Conservation (phyloP, 2,888 invertebrate species). For the Idaea dimidiata region DNA sequence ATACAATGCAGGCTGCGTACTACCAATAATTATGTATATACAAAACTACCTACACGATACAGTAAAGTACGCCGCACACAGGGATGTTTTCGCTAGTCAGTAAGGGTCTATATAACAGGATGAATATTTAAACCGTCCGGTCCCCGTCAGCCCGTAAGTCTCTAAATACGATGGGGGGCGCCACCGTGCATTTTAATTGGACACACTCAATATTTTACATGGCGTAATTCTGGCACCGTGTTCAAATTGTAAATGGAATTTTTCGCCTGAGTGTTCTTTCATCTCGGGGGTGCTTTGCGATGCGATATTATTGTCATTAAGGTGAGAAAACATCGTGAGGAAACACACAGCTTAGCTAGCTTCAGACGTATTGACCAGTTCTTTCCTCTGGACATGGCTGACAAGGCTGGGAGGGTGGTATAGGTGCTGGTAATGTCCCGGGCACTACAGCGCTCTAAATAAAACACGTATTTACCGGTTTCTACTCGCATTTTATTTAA, state of each 20-base stretch:
- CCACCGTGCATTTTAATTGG: conserved; percentile 52
- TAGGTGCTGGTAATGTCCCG: no score
- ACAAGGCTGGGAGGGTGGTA: no score
- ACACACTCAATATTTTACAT: conserved; percentile 47
- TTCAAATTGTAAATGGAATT: conserved; percentile 3
- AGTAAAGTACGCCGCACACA: not conserved
- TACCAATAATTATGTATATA: no score
- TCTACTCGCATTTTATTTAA: no score
- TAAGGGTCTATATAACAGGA: conserved; percentile 39
- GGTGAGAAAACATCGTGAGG: conserved; percentile 16
- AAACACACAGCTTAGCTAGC: no score
- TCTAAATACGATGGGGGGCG: conserved; percentile 40
- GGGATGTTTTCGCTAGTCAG: conserved; percentile 12
- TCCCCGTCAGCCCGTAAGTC: conserved; percentile 32
- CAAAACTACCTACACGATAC: not conserved
- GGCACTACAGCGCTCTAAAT: no score
- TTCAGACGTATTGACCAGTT: no score
- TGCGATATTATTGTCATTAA: not conserved
- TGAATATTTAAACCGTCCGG: conserved; percentile 50
- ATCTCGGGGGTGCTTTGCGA: not conserved
- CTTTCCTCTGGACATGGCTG: no score
- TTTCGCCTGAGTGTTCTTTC: not conserved
- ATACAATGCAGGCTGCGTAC: no score
- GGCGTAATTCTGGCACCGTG: conserved; percentile 33
- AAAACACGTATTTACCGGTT: no score